Evolutionary conservation across 1,140 invertebrate species (phyloP).

Genomic region (Zaprionus vittiger): DNA sequence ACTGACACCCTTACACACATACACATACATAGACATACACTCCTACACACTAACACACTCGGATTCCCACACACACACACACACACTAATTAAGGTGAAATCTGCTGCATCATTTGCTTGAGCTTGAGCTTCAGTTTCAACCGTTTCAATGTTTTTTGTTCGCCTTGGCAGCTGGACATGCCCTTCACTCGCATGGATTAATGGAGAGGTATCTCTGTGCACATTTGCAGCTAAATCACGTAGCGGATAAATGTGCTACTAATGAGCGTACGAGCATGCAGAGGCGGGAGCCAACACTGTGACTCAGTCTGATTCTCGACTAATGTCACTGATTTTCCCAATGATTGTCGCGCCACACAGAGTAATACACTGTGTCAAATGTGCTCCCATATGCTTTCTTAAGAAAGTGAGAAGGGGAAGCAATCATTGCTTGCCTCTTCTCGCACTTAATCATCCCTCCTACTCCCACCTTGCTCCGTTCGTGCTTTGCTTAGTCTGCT

Average conservation of each 20-base stretch:
- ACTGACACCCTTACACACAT: too few relatives aligned
- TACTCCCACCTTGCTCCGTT: background rate
- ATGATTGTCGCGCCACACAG: constrained; percentile 58
- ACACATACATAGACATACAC: background rate
- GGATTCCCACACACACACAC: background rate
- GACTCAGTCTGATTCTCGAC: constrained; percentile 35
- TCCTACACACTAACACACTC: background rate
- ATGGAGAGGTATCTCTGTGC: background rate
- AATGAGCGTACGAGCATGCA: constrained; percentile 68
- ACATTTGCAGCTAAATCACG: constrained; percentile 81
- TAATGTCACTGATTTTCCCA: constrained; percentile 77
- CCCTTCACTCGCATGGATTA: background rate
- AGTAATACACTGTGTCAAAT: constrained; percentile 22
- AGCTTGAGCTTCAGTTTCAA: background rate
- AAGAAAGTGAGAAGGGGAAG: background rate
- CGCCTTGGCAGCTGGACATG: constrained; percentile 1
- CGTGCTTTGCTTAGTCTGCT: background rate
- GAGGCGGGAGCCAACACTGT: constrained; percentile 20
- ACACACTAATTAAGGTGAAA: background rate
- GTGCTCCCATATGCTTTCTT: background rate
- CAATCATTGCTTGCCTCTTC: background rate
- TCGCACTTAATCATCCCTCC: background rate
- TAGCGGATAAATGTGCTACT: constrained; percentile 78
- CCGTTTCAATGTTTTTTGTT: background rate
- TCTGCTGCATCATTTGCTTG: background rate